A percentile compares a stretch with the other conserved stretches of the same genome.
Evolutionary conservation across 2,797 vertebrate species (phyloP).

Genomic region (Poeciliopsis presidionis): DNA sequence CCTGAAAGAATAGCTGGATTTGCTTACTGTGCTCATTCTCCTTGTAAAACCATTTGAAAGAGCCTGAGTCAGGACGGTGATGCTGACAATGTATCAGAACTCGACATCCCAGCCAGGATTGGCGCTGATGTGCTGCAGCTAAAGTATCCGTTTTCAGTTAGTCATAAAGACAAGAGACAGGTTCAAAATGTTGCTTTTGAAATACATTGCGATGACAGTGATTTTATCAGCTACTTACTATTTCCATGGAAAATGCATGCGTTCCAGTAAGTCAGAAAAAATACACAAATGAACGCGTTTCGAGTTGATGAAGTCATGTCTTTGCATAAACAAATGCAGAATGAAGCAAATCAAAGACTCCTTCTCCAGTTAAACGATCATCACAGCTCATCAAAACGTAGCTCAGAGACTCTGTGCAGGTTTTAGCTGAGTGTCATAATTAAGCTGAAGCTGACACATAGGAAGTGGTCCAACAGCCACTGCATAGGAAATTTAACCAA

Average conservation of each 20-base stretch:
- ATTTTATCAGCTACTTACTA: slow-evolving; percentile 40
- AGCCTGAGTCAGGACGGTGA: background rate
- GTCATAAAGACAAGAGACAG: background rate
- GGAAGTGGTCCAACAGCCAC: slow-evolving; percentile 43
- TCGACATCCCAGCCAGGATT: slow-evolving; percentile 42
- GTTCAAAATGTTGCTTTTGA: background rate
- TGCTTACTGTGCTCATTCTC: accelerated
- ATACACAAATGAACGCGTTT: slow-evolving; percentile 22
- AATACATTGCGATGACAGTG: background rate
- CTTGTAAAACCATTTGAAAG: slow-evolving; percentile 50
- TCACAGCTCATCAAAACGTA: background rate
- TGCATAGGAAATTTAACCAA: slow-evolving; percentile 13
- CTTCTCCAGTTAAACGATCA: background rate
- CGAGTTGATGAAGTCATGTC: background rate
- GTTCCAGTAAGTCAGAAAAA: slow-evolving; percentile 38
- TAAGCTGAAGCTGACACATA: slow-evolving; percentile 8
- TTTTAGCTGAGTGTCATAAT: background rate
- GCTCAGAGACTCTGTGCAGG: background rate
- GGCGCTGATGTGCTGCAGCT: background rate
- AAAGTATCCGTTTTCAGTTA: slow-evolving; percentile 27
- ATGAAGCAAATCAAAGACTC: background rate
- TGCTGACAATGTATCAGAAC: slow-evolving; percentile 51
- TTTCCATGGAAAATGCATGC: slow-evolving; percentile 8
- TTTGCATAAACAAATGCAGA: background rate
- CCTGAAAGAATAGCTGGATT: background rate